Percentiles rank a stretch among this genome's conserved stretches.
Conservation (phyloP, 2,797 vertebrate genomes). For the Catamblyrhynchus diadema region DNA sequence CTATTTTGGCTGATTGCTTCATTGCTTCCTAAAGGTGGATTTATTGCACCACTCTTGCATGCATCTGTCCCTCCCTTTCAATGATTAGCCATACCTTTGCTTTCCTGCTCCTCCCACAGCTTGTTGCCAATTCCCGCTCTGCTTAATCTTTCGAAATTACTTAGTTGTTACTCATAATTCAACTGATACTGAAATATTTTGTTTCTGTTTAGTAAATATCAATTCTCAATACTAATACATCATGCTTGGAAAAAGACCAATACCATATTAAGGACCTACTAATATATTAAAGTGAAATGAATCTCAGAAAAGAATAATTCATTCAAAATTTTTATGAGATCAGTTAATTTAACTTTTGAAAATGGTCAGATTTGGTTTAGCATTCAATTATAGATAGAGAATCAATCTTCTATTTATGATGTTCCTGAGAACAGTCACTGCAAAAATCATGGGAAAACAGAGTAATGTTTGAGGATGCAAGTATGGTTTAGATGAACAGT, state of each 20-base stretch:
- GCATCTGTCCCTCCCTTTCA: background rate
- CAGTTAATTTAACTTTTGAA: background rate
- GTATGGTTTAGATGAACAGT: slow-evolving; percentile 25
- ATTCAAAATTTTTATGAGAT: background rate
- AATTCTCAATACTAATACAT: background rate
- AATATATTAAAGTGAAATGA: background rate
- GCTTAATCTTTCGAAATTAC: background rate
- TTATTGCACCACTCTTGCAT: background rate
- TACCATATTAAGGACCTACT: background rate
- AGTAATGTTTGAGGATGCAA: background rate
- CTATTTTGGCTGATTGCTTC: background rate
- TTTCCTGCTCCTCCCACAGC: background rate
- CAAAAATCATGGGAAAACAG: background rate
- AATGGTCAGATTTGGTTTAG: background rate
- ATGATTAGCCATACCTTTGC: background rate
- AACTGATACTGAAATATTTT: background rate
- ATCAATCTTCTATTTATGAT: background rate
- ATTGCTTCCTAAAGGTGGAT: background rate
- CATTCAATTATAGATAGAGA: background rate
- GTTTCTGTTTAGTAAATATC: background rate
- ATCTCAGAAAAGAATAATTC: background rate
- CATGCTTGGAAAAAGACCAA: background rate
- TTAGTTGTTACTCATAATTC: background rate
- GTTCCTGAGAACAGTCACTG: background rate
- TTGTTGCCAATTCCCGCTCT: background rate